Evolutionary conservation across 2,888 invertebrate species (phyloP), one percentile per base, ranked within the genome.

Genomic region (Neoitamus cyanurus): DNA sequence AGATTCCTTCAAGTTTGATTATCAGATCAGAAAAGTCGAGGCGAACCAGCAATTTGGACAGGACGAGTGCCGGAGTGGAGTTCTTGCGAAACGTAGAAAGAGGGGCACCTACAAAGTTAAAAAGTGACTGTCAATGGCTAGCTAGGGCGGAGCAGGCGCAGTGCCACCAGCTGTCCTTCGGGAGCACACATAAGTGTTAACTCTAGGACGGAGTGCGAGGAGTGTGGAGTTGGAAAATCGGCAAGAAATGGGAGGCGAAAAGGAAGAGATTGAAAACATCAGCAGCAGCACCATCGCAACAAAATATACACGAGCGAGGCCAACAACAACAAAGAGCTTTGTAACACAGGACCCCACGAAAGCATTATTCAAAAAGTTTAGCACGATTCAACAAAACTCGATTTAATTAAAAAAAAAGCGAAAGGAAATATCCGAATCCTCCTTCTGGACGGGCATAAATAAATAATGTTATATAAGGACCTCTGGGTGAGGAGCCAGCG

Each of bases 301-400:
- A 46, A 46, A 77, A 77, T 58, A 46, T 28, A 77, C 28, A 36
- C 30, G 77, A 77, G 77, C 46, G 46, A 42, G 11, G 13, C 37
- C 30, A 77, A 31, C 31, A 30, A 70, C 13, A 70, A 58, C 30
- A 46, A 37, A 36, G 77, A 77, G 77, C 77, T 77, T 77, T 77
- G n/a, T 15, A 46, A 77, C 30, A 77, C 77, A 77, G 30, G 77
- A 77, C 42, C 42, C 42, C 77, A 37, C 77, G 46, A 73, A 77
- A 46, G 77, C 77, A 77, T 77, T 77, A 42, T 77, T 77, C 77
- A 77, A 77, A 77, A 77, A 77, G 77, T 77, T 77, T 77, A 42
- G 15, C 46, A 77, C 77, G 77, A 77, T 77, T 77, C 77, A 77
- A 77, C 42, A 77, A 77, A 77, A 77, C 37, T 77, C 77, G 42